phyloP scores from a whole-genome alignment of 1,140 invertebrate genomes.

The Lordiphosa mommai region DNA sequence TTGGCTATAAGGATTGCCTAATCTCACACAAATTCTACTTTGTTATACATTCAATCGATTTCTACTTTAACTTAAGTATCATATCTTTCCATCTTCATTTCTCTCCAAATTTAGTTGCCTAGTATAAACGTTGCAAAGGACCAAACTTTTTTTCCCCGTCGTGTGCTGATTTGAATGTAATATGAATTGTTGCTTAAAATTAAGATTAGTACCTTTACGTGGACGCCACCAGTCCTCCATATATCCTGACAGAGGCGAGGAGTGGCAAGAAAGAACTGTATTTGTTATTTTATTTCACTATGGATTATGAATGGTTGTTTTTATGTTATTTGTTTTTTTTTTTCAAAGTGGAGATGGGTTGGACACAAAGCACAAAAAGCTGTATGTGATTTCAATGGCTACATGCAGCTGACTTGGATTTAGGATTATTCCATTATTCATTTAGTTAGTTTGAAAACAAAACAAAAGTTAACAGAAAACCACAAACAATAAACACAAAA shows the following conservation, averaged over 20 bases:
- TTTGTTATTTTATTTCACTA: constrained; percentile 80
- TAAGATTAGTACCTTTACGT: constrained; percentile 90
- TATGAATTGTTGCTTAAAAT: constrained; percentile 61
- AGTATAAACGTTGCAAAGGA: constrained; percentile 15
- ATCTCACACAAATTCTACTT: too few species aligned
- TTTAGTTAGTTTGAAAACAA: constrained; percentile 15
- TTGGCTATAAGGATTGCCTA: too few species aligned
- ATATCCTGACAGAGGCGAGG: constrained; percentile 96
- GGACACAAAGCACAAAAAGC: constrained; percentile 10
- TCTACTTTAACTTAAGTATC: too few species aligned
- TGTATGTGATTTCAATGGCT: background rate
- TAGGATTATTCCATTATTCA: too few species aligned
- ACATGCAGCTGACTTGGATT: constrained; percentile 21
- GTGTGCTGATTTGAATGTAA: constrained; percentile 35
- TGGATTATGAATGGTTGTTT: constrained; percentile 20
- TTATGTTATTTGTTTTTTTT: constrained; percentile 1
- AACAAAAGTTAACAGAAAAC: constrained; percentile 34
- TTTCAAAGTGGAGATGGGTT: background rate
- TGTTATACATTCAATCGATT: too few species aligned
- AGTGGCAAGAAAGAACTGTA: constrained; percentile 87
- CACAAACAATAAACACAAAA: too few species aligned
- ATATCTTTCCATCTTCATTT: too few species aligned
- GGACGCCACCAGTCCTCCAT: constrained; percentile 97
- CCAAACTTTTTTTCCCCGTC: background rate
- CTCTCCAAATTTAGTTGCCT: too few species aligned